Base-by-base conservation (phyloP, 2,888 invertebrate genomes). In the Drosophila multiciliata region DNA sequence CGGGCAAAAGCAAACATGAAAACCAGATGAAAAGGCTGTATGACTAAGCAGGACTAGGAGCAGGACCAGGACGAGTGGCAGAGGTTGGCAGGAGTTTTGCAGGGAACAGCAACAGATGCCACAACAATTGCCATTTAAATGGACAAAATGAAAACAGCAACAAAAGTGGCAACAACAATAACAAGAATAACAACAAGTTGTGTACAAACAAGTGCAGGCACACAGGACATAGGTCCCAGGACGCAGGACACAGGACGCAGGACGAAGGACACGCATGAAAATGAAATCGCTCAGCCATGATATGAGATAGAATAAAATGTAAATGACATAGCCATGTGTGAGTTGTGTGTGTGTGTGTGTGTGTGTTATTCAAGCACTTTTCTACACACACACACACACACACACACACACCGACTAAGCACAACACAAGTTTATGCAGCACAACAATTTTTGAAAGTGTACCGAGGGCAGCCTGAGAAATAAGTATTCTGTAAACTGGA, bases 371-470 rank as follows among this genome's bases (percentile, higher is more conserved):
- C 45, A 12, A 20, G 3, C 42, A 42, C 42, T 20, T 42, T 12
- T 20, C 38, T 38, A 38, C 17, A 20, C 12, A 7, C 20, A 55
- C n/a, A 38, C n/a, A 36, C 36, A 45, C 45, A 42, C 32, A 11
- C 12, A 52, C 48, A 48, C n/a, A 35, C 42, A 73, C 17, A 73
- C 26, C 26, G 2, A 26, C 75, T 82, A 40, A 40, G 9, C n/a
- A 40, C 23, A 45, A 45, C 68, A 50, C 71, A 72, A 74, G 78
- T 64, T 89, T 75, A 76, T 71, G 72, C 69, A 75, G 65, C 77
- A 74, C 72, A 73, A 79, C 80, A 88, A 88, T 88, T 88, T 87
- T 78, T 72, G 90, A 80, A 76, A 89, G 82, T 73, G 84, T 74
- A 75, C 75, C 72, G 50, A 55, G 29, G 29, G 20, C n/a, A 52